Percentiles rank a stretch among this genome's conserved stretches.
Conservation (phyloP, 2,888 invertebrate species). For the Sabellastarte sp. region DNA sequence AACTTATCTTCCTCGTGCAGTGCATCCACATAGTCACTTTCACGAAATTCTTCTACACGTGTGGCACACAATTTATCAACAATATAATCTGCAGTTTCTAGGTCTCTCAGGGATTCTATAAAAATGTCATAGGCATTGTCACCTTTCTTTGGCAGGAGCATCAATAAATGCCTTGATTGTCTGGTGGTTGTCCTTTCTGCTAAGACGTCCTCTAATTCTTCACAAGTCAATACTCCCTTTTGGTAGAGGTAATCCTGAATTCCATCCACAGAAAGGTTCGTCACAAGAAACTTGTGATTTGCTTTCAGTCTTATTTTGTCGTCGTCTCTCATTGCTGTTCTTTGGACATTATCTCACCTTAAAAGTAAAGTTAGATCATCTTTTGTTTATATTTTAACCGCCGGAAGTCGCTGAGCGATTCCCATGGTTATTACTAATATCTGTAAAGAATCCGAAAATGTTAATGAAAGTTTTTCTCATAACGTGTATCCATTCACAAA, state of each 20-base stretch:
- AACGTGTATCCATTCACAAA: too few relatives aligned
- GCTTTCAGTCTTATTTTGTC: not conserved
- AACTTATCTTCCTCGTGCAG: not conserved
- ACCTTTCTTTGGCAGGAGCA: not conserved
- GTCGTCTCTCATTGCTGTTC: too few relatives aligned
- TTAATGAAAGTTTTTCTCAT: too few relatives aligned
- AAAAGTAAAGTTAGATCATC: too few relatives aligned
- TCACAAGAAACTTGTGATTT: not conserved
- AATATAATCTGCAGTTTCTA: not conserved
- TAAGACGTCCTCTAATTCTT: not conserved
- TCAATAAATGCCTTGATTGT: not conserved
- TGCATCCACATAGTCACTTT: not conserved
- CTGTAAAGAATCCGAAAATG: too few relatives aligned
- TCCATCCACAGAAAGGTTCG: not conserved
- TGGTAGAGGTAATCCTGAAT: not conserved
- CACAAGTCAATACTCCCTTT: not conserved
- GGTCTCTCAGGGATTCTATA: not conserved
- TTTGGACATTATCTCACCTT: too few relatives aligned
- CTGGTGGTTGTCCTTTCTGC: not conserved
- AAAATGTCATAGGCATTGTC: not conserved
- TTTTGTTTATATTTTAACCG: too few relatives aligned
- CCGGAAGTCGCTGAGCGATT: too few relatives aligned
- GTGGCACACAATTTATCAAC: not conserved
- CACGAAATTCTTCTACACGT: not conserved
- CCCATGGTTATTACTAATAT: too few relatives aligned